Conservation (phyloP, 2,888 invertebrate species). For the Melangyna quadrimaculata region DNA sequence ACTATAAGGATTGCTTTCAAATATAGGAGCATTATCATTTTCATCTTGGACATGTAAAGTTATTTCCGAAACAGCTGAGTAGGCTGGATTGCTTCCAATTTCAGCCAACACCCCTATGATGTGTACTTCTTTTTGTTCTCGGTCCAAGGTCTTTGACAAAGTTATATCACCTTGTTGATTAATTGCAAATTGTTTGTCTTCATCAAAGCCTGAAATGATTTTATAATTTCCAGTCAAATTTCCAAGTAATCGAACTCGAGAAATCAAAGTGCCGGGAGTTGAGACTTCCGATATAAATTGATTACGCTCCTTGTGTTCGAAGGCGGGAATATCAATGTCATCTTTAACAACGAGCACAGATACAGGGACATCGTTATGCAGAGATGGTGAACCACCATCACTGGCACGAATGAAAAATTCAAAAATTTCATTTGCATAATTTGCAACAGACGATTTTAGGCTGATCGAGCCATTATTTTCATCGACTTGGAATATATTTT, state of each 20-base stretch:
- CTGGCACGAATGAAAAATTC: conserved; percentile 95
- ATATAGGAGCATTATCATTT: conserved; percentile 93
- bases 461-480: conserved; percentile 88
- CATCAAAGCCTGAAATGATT: conserved; percentile 84
- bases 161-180: conserved; percentile 89
- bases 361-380: conserved; percentile 91
- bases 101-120: conserved; percentile 87
- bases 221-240: conserved; percentile 85
- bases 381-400: conserved; percentile 89
- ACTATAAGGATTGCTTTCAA: conserved; percentile 91
- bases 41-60: conserved; percentile 91
- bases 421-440: conserved; percentile 86
- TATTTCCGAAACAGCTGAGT: conserved; percentile 87
- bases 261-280: conserved; percentile 85
- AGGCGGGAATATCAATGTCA: conserved; percentile 87
- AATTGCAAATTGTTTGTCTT: conserved; percentile 86
- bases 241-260: conserved; percentile 85
- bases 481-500: conserved; percentile 89
- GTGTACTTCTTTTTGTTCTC: conserved; percentile 87
- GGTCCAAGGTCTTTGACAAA: conserved; percentile 88
- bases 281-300: conserved; percentile 91
- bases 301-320: conserved; percentile 88
- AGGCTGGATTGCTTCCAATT: conserved; percentile 86
- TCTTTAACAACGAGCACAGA: conserved; percentile 89
- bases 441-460: conserved; percentile 84